Base-by-base conservation (phyloP, 2,113 vertebrate genomes). In the Hydropotes inermis region DNA sequence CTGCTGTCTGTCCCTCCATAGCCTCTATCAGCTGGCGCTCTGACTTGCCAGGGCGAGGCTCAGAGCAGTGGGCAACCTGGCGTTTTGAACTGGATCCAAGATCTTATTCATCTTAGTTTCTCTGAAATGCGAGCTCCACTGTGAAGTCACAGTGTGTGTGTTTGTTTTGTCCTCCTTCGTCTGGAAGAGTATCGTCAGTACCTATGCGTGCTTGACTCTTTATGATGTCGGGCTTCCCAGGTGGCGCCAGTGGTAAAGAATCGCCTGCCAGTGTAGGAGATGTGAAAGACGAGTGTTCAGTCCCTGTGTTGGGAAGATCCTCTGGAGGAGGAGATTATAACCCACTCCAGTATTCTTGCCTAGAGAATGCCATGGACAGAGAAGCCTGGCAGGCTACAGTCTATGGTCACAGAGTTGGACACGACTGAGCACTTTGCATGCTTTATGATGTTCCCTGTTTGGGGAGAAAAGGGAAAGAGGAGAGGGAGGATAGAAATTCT, bases 11-110 rank as follows among this genome's bases (percentile, higher is more conserved):
- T 57, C 60, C 58, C 5, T 47, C 95, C 43, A 3, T 58, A 25
- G 8, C 86, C 23, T 45, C 93, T 91, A 16, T 52, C 54, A 25
- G 50, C 78, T 0, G 16, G 57, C 64, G 64, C 43, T 12, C 89
- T 84, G 5, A 94, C 93, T 82, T 96, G 33, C 23, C 91, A 92
- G 25, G 6, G 83, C 1, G 81, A 6, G 52, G 9, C 67, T 50
- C 57, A 92, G 78, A 92, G 9, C 74, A 33, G 33, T 47, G 17
- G 91, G 84, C 12, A 64, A 43, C 55, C 96, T 96, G 43, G 67
- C 96, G 87, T 87, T 70, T 95, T 45, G 60, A 74, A 50, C n/a
- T 47, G 28, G n/a, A 97, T 96, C 79, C 67, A 87, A 89, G 7
- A 64, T 93, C 60, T 1, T 76, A 27, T 33, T 86, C n/a, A 17